Evolutionary conservation across 2,797 vertebrate species (phyloP).

Genomic region (Pteronotus mesoamericanus): DNA sequence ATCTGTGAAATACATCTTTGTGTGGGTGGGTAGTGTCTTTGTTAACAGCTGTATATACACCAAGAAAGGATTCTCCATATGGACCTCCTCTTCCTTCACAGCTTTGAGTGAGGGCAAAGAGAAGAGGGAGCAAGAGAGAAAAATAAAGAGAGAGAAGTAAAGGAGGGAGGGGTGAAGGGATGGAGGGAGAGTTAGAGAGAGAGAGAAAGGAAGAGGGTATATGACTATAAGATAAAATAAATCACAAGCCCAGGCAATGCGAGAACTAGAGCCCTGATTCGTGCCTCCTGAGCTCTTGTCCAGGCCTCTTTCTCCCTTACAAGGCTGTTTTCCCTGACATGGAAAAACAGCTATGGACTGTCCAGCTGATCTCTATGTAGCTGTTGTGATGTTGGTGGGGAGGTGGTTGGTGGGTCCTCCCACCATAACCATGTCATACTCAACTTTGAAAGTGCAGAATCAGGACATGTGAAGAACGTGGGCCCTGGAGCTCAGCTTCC

Average conservation of each 20-base stretch:
- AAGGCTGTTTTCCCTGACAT: not conserved
- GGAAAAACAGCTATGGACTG: fast-evolving
- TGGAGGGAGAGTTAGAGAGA: too few relatives aligned
- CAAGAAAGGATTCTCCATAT: not conserved
- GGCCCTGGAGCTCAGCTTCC: not conserved
- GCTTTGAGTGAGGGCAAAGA: not conserved
- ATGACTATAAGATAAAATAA: not conserved
- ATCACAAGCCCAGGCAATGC: not conserved
- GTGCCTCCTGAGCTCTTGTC: too few relatives aligned
- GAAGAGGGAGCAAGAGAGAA: not conserved
- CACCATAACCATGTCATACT: not conserved
- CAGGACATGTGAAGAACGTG: not conserved
- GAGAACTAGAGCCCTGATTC: not conserved
- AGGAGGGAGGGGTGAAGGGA: not conserved
- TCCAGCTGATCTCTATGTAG: not conserved
- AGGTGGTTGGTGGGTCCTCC: not conserved
- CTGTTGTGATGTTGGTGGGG: not conserved
- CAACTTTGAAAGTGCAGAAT: not conserved
- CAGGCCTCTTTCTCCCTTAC: not conserved
- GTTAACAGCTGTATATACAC: not conserved
- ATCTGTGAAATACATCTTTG: not conserved
- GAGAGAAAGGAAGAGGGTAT: not conserved
- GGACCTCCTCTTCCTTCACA: not conserved
- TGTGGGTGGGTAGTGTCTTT: not conserved
- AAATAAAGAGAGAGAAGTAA: not conserved